phyloP scores from a whole-genome alignment of 2,113 vertebrate species.

The Hassar affinis region DNA sequence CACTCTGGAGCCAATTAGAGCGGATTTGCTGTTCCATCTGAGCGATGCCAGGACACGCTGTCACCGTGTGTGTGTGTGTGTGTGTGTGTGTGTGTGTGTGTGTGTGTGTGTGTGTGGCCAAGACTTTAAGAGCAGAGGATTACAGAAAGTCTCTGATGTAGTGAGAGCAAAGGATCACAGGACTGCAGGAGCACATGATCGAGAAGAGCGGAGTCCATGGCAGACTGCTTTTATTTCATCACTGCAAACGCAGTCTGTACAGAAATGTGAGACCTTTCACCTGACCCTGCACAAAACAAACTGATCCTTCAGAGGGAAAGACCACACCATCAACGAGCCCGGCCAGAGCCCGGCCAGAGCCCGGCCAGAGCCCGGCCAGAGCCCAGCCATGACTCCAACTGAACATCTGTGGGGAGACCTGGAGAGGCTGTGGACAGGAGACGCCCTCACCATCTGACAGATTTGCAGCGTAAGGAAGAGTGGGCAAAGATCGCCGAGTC shows the following conservation, averaged over 20 bases:
- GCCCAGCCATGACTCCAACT: too few species aligned
- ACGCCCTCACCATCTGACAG: too few species aligned
- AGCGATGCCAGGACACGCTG: constrained; percentile 57
- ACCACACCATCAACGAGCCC: too few species aligned
- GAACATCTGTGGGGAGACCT: too few species aligned
- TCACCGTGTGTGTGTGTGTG: constrained; percentile 10
- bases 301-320: too few species aligned
- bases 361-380: too few species aligned
- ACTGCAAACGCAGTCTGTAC: background rate
- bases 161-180: constrained; percentile 49
- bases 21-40: constrained; percentile 70
- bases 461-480: too few species aligned
- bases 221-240: background rate
- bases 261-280: too few species aligned
- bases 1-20: constrained; percentile 79
- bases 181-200: constrained; percentile 62
- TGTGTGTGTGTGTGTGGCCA: constrained; percentile 19
- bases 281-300: too few species aligned
- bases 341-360: too few species aligned
- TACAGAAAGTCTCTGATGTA: constrained; percentile 16
- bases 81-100: constrained; percentile 12
- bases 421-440: too few species aligned
- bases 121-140: constrained; percentile 12
- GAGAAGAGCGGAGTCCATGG: background rate
- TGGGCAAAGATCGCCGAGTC: too few species aligned